Evolutionary conservation across 2,888 invertebrate genomes (phyloP).

Genomic region (Clistopyga incitator): DNA sequence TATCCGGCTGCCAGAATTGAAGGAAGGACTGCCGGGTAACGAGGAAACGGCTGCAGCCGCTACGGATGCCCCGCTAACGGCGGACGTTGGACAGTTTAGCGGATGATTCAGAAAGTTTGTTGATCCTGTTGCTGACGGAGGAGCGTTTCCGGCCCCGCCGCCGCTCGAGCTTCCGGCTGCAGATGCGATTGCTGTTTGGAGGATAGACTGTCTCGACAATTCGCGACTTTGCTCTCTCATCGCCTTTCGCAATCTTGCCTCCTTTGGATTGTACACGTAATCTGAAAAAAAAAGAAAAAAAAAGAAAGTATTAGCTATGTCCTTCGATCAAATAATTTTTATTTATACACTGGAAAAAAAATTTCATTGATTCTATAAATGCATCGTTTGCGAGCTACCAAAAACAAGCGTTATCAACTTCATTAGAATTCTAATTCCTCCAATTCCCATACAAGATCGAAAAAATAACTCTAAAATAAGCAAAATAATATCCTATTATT

Average conservation of each 20-base stretch:
- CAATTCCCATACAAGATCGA: too few relatives aligned
- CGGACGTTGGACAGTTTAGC: slow-evolving; percentile 65
- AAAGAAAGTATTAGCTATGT: neutral
- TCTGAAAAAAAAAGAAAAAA: slow-evolving; percentile 79
- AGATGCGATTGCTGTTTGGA: slow-evolving; percentile 77
- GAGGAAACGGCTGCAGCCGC: slow-evolving; percentile 64
- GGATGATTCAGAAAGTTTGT: slow-evolving; percentile 70
- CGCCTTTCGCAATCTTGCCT: slow-evolving; percentile 87
- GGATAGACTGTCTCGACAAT: slow-evolving; percentile 80
- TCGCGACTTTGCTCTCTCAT: slow-evolving; percentile 85
- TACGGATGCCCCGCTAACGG: slow-evolving; percentile 55
- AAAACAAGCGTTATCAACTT: too few relatives aligned
- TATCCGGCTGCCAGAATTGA: slow-evolving; percentile 74
- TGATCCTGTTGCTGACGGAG: slow-evolving; percentile 57
- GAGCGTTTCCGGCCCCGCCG: slow-evolving; percentile 58
- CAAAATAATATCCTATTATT: too few relatives aligned
- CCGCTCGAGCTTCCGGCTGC: slow-evolving; percentile 69
- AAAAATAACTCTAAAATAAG: too few relatives aligned
- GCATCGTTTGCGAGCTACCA: too few relatives aligned
- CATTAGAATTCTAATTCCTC: too few relatives aligned
- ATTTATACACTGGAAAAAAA: too few relatives aligned
- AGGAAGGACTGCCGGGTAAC: slow-evolving; percentile 67
- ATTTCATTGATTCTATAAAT: too few relatives aligned
- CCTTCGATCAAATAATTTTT: neutral
- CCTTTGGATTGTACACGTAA: slow-evolving; percentile 88